Evolutionary conservation across 1,140 invertebrate genomes (phyloP).

Genomic region (Ptiloglossa arizonensis): DNA sequence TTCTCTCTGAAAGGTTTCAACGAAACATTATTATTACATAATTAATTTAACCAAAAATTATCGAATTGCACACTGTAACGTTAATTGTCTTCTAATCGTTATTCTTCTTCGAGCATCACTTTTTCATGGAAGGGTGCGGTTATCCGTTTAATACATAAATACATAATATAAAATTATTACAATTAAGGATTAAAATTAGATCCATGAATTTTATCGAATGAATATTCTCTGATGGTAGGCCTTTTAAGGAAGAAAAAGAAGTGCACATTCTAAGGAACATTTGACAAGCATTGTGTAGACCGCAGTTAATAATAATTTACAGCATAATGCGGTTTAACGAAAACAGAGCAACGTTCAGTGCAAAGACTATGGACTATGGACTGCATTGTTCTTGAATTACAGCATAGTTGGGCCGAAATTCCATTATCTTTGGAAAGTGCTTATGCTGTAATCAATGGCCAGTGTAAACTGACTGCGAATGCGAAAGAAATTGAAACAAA

Average conservation of each 20-base stretch:
- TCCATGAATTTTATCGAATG: not conserved
- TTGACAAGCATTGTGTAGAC: not conserved
- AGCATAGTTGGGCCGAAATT: conserved; percentile 18
- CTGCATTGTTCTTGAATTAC: conserved; percentile 5
- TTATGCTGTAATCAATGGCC: not conserved
- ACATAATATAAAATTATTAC: not conserved
- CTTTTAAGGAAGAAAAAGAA: not conserved
- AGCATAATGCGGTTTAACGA: not conserved
- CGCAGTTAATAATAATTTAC: conserved; percentile 6
- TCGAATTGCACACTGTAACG: not conserved
- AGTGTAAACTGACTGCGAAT: not conserved
- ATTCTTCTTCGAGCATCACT: too few species aligned
- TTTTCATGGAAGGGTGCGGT: too few species aligned
- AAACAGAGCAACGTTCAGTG: not conserved
- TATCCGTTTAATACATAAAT: too few species aligned
- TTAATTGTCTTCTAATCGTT: not conserved
- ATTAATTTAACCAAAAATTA: not conserved
- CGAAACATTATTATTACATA: too few species aligned
- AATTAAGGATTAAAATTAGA: not conserved
- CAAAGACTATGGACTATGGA: not conserved
- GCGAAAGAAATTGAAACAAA: not conserved
- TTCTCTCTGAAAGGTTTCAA: not conserved
- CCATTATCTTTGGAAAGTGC: not conserved
- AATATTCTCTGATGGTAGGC: not conserved
- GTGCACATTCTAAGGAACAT: conserved; percentile 8